Base-by-base conservation (phyloP, 2,113 vertebrate species). In the Emberiza fucata region DNA sequence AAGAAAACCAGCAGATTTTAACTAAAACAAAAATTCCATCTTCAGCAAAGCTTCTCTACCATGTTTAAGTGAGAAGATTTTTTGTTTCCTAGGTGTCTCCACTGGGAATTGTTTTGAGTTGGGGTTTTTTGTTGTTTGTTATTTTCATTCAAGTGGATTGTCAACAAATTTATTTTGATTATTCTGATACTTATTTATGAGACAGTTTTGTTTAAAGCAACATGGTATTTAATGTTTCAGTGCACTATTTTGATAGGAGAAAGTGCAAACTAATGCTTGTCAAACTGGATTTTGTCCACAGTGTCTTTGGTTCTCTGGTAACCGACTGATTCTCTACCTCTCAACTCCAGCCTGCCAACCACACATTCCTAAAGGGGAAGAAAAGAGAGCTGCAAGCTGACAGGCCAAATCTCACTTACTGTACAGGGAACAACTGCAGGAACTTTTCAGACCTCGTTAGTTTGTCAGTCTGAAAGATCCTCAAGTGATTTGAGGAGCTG, bases 381-480 rank as follows among this genome's bases (percentile, higher is more conserved):
- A 86, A 92, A 80, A 88, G 44, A 92, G 66, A 83, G 51, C 82
- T 88, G 86, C 65, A 79, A 47, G 82, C 76, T 95, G 82, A 90
- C 90, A 88, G 88, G 92, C 83, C 76, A 88, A 33, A 86, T 75
- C 72, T 92, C 72, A 93, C 72, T 95, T 69, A 69, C 45, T 84
- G 51, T 75, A 86, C 94, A 94, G 82, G 88, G 94, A 96, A 84
- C 76, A 92, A 93, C 40, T 88, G 72, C 51, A 61, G 72, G 64
- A 93, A 63, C 71, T 86, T 50, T 69, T 86, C 60, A 86, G 75
- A 45, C 40, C 35, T 92, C 54, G 39, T 50, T 45, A 78, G 45
- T 69, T 47, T 20, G 35, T 35, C 48, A 73, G 44, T 71, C 72
- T 83, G 82, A 88, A 96, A 93, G 31, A 59, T 79, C 25, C 60